Evolutionary conservation across 1,140 invertebrate genomes (phyloP).

Genomic region (Trichogramma pretiosum): DNA sequence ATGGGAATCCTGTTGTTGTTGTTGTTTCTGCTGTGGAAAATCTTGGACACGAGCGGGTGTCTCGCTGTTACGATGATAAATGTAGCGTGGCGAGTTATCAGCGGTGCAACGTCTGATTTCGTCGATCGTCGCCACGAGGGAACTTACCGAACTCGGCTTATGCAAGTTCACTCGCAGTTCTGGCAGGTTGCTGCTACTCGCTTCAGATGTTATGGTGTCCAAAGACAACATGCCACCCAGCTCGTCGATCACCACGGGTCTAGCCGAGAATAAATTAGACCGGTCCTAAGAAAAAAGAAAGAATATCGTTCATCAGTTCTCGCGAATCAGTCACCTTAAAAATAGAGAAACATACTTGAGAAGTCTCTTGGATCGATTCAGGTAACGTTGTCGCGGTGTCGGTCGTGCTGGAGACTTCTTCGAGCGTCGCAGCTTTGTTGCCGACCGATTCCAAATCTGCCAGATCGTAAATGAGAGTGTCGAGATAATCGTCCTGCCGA

Average conservation of each 20-base stretch:
- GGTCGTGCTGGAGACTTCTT: conserved; percentile 13
- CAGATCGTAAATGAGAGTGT: conserved; percentile 46
- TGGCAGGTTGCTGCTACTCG: conserved; percentile 38
- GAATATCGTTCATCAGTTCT: no score
- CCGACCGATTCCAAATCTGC: conserved; percentile 33
- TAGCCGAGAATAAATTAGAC: conserved; percentile 44
- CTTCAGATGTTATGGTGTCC: conserved; percentile 50
- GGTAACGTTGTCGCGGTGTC: conserved; percentile 1
- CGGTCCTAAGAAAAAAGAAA: no score
- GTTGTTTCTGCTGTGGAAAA: conserved; percentile 35
- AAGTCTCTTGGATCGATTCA: conserved; percentile 20
- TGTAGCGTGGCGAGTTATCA: conserved; percentile 50
- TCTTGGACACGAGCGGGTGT: conserved; percentile 48
- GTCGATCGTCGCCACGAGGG: conserved; percentile 55
- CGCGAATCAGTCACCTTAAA: no score
- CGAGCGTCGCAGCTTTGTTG: conserved; percentile 18
- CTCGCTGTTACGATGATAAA: conserved; percentile 52
- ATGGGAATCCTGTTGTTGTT: no score
- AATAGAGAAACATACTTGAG: conserved; percentile 4
- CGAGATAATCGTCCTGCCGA: conserved; percentile 49
- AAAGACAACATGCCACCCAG: conserved; percentile 48
- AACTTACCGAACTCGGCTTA: conserved; percentile 47
- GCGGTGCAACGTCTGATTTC: conserved; percentile 52
- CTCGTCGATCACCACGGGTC: conserved; percentile 49
- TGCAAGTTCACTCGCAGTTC: conserved; percentile 30